phyloP scores from a whole-genome alignment of 2,888 invertebrate species.

The Ochropleura plecta region DNA sequence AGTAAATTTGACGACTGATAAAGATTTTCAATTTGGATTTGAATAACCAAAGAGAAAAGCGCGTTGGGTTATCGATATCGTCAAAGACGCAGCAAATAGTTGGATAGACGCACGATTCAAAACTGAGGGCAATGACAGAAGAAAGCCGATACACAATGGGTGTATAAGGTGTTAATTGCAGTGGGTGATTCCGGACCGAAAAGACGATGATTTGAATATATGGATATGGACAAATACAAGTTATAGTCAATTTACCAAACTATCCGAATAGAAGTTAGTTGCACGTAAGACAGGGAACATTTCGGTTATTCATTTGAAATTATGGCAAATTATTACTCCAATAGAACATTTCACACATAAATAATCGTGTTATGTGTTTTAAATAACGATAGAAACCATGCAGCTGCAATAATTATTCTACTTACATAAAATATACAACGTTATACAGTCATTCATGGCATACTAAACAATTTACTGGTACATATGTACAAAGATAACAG shows the following conservation, averaged over 20 bases:
- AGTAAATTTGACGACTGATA: neutral
- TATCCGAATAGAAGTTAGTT: no score
- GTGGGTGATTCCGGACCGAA: neutral
- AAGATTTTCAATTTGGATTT: neutral
- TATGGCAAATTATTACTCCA: neutral
- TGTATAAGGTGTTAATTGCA: neutral
- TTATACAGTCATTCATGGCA: constrained; percentile 45
- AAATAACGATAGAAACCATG: constrained; percentile 24
- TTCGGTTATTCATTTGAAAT: neutral
- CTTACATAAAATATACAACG: constrained; percentile 48
- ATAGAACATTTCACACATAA: neutral
- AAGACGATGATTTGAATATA: neutral
- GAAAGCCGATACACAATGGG: neutral
- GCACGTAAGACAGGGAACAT: neutral
- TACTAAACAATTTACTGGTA: constrained; percentile 35
- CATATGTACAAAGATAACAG: constrained; percentile 56
- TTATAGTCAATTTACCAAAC: neutral
- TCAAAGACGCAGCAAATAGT: neutral
- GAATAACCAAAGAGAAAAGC: neutral
- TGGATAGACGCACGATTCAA: no score
- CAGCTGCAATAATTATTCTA: constrained; percentile 37
- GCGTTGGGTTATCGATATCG: neutral
- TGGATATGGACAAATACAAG: neutral
- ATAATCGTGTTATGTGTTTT: constrained; percentile 9
- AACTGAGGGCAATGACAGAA: neutral